Conservation (phyloP, 2,797 vertebrate genomes). For the Acipenser ruthenus region DNA sequence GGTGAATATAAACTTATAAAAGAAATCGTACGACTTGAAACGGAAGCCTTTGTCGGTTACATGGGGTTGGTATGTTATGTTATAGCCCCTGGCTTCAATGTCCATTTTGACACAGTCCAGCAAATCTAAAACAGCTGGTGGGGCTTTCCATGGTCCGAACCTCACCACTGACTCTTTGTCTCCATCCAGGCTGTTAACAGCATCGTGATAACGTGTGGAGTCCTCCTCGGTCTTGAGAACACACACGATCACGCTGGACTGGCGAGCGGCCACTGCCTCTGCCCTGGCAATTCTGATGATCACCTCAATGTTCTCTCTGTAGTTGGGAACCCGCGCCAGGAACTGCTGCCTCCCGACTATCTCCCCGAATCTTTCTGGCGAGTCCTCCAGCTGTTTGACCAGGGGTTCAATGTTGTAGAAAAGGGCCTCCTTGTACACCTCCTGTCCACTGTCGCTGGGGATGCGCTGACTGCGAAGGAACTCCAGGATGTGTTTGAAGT, state of each 20-base stretch:
- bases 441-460: slow-evolving; percentile 59
- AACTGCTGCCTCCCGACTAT: slow-evolving; percentile 80
- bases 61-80: slow-evolving; percentile 48
- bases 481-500: slow-evolving; percentile 76
- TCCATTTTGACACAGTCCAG: slow-evolving; percentile 80
- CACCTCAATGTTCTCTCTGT: slow-evolving; percentile 84
- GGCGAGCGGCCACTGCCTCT: slow-evolving; percentile 69
- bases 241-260: slow-evolving; percentile 68
- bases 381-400: slow-evolving; percentile 76
- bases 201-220: slow-evolving; percentile 45
- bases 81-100: slow-evolving; percentile 73
- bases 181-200: slow-evolving; percentile 56
- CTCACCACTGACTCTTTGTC: slow-evolving; percentile 77
- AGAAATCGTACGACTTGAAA: slow-evolving; percentile 60
- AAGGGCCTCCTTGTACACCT: slow-evolving; percentile 75
- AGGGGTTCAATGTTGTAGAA: slow-evolving; percentile 74
- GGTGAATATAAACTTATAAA: slow-evolving; percentile 72
- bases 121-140: slow-evolving; percentile 54
- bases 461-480: slow-evolving; percentile 71
- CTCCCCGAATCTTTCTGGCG: slow-evolving; percentile 77
- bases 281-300: slow-evolving; percentile 79
- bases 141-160: slow-evolving; percentile 83
- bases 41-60: slow-evolving; percentile 58
- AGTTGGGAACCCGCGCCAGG: slow-evolving; percentile 71
- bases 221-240: slow-evolving; percentile 70